Evolutionary conservation across 2,113 vertebrate species (phyloP).

Genomic region (Lasiurus borealis): DNA sequence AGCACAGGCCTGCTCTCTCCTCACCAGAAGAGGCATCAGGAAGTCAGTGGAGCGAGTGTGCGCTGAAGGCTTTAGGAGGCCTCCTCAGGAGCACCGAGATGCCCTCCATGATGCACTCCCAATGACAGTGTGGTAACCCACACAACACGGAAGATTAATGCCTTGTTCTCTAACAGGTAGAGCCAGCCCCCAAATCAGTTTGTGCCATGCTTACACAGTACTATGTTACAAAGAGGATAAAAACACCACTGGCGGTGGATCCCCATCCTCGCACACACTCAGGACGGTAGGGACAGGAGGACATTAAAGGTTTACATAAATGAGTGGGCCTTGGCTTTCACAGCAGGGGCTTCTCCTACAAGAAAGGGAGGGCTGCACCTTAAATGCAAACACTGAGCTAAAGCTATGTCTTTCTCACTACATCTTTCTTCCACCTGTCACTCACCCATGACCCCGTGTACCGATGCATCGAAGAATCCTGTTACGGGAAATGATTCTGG

Average conservation of each 20-base stretch:
- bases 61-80: neutral
- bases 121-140: neutral
- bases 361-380: neutral
- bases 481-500: neutral
- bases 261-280: neutral
- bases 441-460: neutral
- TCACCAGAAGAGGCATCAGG: neutral
- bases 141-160: neutral
- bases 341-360: neutral
- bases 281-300: neutral
- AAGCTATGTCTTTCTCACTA: neutral
- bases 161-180: neutral
- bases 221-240: neutral
- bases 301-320: neutral
- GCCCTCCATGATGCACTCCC: neutral
- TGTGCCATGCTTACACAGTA: neutral
- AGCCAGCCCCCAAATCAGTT: neutral
- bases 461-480: neutral
- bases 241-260: neutral
- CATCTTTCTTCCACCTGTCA: neutral
- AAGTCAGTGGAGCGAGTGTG: neutral
- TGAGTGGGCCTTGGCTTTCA: neutral
- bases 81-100: neutral
- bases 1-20: neutral
- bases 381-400: neutral